A percentile compares a stretch with the other conserved stretches of the same genome.
Conservation (phyloP, 1,140 invertebrate species). For the Linepithema humile region DNA sequence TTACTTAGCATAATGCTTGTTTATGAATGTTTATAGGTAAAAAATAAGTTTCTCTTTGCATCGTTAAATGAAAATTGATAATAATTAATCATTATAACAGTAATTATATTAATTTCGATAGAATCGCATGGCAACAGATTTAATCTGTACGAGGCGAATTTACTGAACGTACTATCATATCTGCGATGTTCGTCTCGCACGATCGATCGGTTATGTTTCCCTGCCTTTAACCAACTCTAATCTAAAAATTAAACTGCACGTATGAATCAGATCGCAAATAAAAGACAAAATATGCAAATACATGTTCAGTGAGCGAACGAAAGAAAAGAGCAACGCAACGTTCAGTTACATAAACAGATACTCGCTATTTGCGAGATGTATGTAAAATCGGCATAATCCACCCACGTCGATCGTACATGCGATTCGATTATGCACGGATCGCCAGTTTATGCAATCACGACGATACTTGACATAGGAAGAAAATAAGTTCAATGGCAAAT, state of each 20-base stretch:
- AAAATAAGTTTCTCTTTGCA: background rate
- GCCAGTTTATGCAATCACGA: background rate
- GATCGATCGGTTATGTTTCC: background rate
- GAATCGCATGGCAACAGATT: background rate
- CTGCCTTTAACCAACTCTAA: no score
- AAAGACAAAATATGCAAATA: background rate
- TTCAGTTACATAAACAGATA: constrained; percentile 17
- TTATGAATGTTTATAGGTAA: background rate
- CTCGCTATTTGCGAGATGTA: no score
- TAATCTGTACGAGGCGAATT: background rate
- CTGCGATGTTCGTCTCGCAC: background rate
- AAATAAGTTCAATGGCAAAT: constrained; percentile 4
- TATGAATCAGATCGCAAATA: background rate
- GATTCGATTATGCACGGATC: background rate
- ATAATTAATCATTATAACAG: background rate
- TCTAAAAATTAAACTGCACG: background rate
- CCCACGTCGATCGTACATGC: background rate
- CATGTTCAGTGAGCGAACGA: background rate
- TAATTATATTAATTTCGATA: background rate
- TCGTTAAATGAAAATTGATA: background rate
- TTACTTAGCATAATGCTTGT: background rate
- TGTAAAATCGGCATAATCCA: background rate
- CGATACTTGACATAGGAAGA: background rate
- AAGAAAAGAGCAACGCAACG: background rate
- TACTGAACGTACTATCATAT: background rate